Evolutionary conservation across 2,113 vertebrate species (phyloP), one percentile per base, ranked within the genome.

Genomic region (Epinephelus fuscoguttatus): DNA sequence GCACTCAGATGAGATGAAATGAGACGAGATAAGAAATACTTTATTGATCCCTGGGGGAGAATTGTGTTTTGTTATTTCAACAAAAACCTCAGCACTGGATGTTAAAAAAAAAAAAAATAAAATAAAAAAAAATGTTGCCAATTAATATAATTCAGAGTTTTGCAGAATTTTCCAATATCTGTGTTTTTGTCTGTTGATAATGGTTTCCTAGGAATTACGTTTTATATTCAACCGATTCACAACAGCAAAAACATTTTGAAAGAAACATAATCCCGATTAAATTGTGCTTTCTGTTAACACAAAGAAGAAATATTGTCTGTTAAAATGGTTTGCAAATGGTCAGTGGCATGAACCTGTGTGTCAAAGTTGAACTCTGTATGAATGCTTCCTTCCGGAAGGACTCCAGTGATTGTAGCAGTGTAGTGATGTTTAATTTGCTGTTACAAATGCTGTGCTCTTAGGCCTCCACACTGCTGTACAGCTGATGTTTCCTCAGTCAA

Each of bases 401-500:
- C 10, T 64, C 72, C 42, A 64, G 4, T 57, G 27, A 30, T 17
- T 59, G 40, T 7, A 18, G 53, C 19, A 10, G 49, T 63, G 63
- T 52, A 52, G 30, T 63, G 33, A 23, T 66, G 52, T 40, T 56
- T 61, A 56, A 77, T 21, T 9, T 40, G 14, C 19, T 2, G 17
- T 19, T 21, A 27, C 75, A 82, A 81, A 53, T 66, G 53, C 21
- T 23, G 27, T n/a, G 66, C 47, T 75, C 30, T 60, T 8, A 42
- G 37, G 61, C 57, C 27, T 75, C 33, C 42, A 30, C 9, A 45
- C 25, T 19, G 37, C 23, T 52, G 47, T 61, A 64, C 23, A 61
- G 61, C 62, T 61, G 63, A 75, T 69, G 73, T 77, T 78, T 74
- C 63, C 73, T 47, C 42, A 50, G 49, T 71, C 57, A 62, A 78